Evolutionary conservation across 2,797 vertebrate species (phyloP).

Genomic region (Propithecus deckenii): DNA sequence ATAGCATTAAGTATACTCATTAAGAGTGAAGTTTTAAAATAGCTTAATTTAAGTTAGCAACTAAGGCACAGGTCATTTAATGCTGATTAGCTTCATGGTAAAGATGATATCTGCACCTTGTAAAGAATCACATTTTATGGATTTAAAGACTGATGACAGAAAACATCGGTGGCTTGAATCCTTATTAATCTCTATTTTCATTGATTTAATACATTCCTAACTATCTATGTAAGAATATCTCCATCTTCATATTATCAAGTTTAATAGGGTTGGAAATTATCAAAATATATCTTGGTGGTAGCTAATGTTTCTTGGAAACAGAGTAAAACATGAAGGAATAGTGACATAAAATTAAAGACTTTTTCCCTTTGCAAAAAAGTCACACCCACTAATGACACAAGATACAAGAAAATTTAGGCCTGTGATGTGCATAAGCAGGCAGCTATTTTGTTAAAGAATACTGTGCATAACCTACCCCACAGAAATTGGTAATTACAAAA

Average conservation of each 20-base stretch:
- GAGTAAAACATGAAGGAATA: neutral
- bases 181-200: neutral
- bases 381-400: neutral
- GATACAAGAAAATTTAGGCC: neutral
- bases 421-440: neutral
- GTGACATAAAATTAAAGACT: constrained; percentile 9
- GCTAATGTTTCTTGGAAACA: neutral
- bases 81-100: neutral
- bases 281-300: neutral
- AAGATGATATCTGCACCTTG: neutral
- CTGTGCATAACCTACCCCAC: rapidly evolving
- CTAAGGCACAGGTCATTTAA: neutral
- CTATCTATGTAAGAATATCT: neutral
- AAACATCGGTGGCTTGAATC: neutral
- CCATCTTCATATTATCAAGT: neutral
- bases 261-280: neutral
- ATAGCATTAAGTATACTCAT: neutral
- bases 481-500: neutral
- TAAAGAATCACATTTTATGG: neutral
- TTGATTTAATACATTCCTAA: neutral
- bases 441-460: neutral
- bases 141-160: neutral
- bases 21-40: neutral
- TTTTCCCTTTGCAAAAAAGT: neutral
- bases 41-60: neutral